Percentiles rank a stretch among this genome's conserved stretches.
Evolutionary conservation across 2,888 invertebrate genomes (phyloP).

Genomic region (Salpingus planirostris): DNA sequence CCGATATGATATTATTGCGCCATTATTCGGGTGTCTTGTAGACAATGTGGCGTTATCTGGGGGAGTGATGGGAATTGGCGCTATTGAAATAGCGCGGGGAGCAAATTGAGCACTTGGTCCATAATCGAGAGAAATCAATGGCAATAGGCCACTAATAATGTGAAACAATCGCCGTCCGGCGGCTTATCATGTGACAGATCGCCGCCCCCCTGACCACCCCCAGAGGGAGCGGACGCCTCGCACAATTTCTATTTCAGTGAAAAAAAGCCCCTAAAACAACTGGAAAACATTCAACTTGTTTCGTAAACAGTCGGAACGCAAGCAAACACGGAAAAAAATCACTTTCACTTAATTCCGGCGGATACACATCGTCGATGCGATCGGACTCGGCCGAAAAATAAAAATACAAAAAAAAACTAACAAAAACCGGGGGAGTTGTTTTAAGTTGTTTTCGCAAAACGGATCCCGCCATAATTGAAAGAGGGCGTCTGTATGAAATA

Average conservation of each 20-base stretch:
- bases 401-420: constrained; percentile 24
- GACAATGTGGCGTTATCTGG: too few relatives aligned
- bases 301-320: constrained; percentile 18
- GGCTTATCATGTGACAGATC: constrained; percentile 23
- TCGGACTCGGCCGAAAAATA: not conserved
- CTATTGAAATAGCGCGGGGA: too few relatives aligned
- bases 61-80: too few relatives aligned
- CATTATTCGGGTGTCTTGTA: too few relatives aligned
- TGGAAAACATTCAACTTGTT: too few relatives aligned
- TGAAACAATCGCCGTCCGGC: constrained; percentile 25
- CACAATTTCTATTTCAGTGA: too few relatives aligned
- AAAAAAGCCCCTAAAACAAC: too few relatives aligned
- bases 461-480: constrained; percentile 30
- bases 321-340: constrained; percentile 12
- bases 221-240: too few relatives aligned
- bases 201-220: too few relatives aligned
- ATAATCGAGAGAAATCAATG: constrained; percentile 27
- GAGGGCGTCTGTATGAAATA: constrained; percentile 31
- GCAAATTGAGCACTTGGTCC: constrained; percentile 18
- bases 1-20: too few relatives aligned
- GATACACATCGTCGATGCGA: too few relatives aligned
- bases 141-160: constrained; percentile 30
- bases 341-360: constrained; percentile 21
- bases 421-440: constrained; percentile 25
- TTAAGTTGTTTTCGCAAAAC: constrained; percentile 31